Base-by-base conservation (phyloP, 2,888 invertebrate genomes). In the Drosophila nr. perissopoda region DNA sequence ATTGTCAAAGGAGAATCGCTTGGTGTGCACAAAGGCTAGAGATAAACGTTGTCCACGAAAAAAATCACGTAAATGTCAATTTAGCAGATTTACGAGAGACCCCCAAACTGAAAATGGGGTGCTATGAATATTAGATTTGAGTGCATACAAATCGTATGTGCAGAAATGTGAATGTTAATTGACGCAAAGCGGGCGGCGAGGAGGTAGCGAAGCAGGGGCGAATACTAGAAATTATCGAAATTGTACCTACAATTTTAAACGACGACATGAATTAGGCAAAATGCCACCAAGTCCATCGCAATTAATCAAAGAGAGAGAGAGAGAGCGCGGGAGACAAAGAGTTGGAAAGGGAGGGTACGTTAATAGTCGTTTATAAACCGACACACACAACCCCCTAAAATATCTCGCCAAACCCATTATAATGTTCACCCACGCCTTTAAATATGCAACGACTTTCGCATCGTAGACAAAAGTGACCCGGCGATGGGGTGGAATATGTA, bases 201-300 rank as follows among this genome's bases (percentile, higher is more conserved):
- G 2, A 45, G 11, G 5, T 33, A 27, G 42, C 67, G 54, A 68
- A 31, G 54, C 48, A 21, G 11, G 21, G 11, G 11, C 21, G 16
- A 52, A 60, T 59, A 48, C 45, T 53, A 73, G 16, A 61, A 87
- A 73, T 78, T 57, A 82, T 80, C 69, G 71, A 87, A 73, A 79
- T 64, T 66, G 73, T 49, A 49, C 76, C 62, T 48, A 56, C 56
- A 27, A 53, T 59, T 51, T 64, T 27, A 60, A 78, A 71, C 62
- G 69, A 63, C 59, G 78, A 70, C 78, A 71, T 64, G 81, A 89
- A 84, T 87, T 89, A 87, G 83, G 83, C 89, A 78, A 45, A 16
- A 34, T 84, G 83, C 89, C 83, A 84, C 66, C 73, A 13, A 60
- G 48, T 36, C 54, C 60, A 61, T 62, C 52, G n/a, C 54, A 71